Base-by-base conservation (phyloP, 2,113 vertebrate species). In the Dasyprocta punctata region DNA sequence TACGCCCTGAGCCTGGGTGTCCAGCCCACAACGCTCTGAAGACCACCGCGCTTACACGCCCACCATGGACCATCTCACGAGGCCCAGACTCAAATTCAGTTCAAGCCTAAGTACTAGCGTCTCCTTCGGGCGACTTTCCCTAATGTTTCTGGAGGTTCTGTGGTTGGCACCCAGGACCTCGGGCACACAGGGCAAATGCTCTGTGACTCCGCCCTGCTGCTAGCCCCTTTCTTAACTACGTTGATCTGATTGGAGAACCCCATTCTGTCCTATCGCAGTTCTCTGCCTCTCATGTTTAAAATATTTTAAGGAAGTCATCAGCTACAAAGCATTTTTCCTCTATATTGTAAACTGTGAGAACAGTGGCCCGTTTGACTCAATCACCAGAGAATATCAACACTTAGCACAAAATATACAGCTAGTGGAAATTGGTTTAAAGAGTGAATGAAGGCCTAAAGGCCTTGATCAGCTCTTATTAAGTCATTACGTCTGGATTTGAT, bases 401-500 rank as follows among this genome's bases (percentile, higher is more conserved):
- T 14, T 26, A 10, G 6, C 4, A 24, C 6, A 54, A 60, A n/a
- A 41, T 47, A 54, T 7, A 33, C 13, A 19, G 65, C 41, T 77
- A 30, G 54, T 56, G 49, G 84, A 86, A 38, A 41, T 24, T 73
- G 49, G 7, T 88, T 95, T 75, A 94, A 77, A 82, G 47, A 75
- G 13, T 58, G 28, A 88, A 54, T 69, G 19, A 60, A 89, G 77
- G 33, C 3, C 17, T n/a, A 54, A 93, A 89, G 1, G 14, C 26
- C 38, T 52, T 89, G 71, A 11, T 2, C 69, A 26, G 0, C 54
- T 92, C 33, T 49, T 86, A 47, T 8, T 8, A 86, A 44, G 10
- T 89, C 60, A 38, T 78, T 83, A 5, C 63, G n/a, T 82, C 44
- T 89, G 56, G 13, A 56, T 92, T 60, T 95, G 71, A 20, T 77